Conservation (phyloP, 2,113 vertebrate genomes). For the Erythrolamprus reginae region DNA sequence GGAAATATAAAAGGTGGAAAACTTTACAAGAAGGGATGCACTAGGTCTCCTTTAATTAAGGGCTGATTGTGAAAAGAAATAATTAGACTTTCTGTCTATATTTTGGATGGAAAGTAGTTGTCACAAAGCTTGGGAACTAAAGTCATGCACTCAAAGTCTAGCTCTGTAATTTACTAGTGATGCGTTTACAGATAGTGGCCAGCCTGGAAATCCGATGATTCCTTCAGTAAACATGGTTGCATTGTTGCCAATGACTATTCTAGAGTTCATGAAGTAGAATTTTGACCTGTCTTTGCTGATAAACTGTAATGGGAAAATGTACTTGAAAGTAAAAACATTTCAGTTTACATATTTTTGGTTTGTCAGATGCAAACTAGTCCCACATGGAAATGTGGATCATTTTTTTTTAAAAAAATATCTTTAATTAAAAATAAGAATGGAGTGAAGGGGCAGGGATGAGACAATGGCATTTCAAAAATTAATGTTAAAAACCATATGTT, state of each 20-base stretch:
- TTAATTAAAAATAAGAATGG: not conserved
- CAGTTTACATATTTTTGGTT: not conserved
- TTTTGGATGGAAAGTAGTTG: not conserved
- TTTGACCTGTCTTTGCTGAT: not conserved
- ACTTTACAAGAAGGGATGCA: not conserved
- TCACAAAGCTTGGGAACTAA: not conserved
- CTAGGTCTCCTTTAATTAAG: constrained; percentile 13
- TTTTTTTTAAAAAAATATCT: not conserved
- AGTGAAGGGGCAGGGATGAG: not conserved
- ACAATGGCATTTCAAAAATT: not conserved
- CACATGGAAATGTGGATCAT: not conserved
- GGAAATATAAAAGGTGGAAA: not conserved
- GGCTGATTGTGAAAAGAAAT: constrained; percentile 2
- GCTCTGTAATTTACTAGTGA: not conserved
- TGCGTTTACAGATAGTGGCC: not conserved
- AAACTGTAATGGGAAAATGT: not conserved
- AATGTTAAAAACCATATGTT: not conserved
- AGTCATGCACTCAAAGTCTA: not conserved
- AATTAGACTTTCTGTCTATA: not conserved
- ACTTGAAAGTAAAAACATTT: not conserved
- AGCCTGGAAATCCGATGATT: not conserved
- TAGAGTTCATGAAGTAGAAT: not conserved
- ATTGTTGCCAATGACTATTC: not conserved
- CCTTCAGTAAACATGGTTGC: fast-evolving
- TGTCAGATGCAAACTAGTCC: not conserved